Evolutionary conservation across 1,140 invertebrate genomes (phyloP).

Genomic region (Lepidostoma basale): DNA sequence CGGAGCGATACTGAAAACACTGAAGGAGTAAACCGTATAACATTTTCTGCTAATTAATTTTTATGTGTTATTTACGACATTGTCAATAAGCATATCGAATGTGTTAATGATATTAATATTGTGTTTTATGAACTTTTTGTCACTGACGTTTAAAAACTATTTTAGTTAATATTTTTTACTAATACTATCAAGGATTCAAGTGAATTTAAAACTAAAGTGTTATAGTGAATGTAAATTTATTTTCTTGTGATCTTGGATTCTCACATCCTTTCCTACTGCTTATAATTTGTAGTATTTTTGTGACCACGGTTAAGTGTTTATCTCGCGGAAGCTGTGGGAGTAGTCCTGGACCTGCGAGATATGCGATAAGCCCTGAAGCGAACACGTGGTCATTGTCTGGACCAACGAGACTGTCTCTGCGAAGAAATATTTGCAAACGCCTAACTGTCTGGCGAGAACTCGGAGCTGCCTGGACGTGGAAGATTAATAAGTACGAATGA

Average conservation of each 20-base stretch:
- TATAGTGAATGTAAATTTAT: background rate
- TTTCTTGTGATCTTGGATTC: background rate
- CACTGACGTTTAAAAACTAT: background rate
- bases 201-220: background rate
- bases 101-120: too few relatives aligned
- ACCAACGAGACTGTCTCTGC: background rate
- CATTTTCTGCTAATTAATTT: too few relatives aligned
- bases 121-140: background rate
- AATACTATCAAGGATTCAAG: too few relatives aligned
- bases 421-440: too few relatives aligned
- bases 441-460: too few relatives aligned
- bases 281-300: background rate
- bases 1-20: background rate
- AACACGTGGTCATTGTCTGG: conserved; percentile 12
- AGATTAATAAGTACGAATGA: too few relatives aligned
- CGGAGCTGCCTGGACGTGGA: too few relatives aligned
- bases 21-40: too few relatives aligned
- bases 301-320: background rate
- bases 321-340: background rate
- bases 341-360: background rate
- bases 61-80: too few relatives aligned
- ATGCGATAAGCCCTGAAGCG: background rate
- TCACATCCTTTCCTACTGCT: background rate
- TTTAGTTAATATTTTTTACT: background rate
- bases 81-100: too few relatives aligned